Conservation (phyloP, 2,888 invertebrate genomes). For the Nysson spinosus region DNA sequence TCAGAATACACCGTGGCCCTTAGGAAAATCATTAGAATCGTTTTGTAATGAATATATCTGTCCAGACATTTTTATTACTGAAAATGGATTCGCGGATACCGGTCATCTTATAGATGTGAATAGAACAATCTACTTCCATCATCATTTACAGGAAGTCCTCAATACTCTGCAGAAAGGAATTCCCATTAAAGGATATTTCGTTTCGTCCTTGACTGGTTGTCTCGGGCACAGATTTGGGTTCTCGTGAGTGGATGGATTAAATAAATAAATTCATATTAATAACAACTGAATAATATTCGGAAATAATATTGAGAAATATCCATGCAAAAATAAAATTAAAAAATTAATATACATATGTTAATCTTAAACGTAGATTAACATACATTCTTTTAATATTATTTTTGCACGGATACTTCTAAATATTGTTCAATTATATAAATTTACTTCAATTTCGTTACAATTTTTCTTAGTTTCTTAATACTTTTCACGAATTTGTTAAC, state of each 20-base stretch:
- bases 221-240: slow-evolving; percentile 89
- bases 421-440: too few species aligned
- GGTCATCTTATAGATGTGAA: slow-evolving; percentile 79
- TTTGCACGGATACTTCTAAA: too few species aligned
- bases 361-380: too few species aligned
- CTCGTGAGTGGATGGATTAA: too few species aligned
- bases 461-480: too few species aligned
- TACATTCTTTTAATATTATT: too few species aligned
- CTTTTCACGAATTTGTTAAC: too few species aligned
- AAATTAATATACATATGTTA: too few species aligned
- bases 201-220: slow-evolving; percentile 89
- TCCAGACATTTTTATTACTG: slow-evolving; percentile 81
- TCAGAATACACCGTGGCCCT: slow-evolving; percentile 82
- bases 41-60: slow-evolving; percentile 79
- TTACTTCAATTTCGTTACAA: too few species aligned
- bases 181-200: slow-evolving; percentile 81
- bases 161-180: slow-evolving; percentile 53
- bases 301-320: too few species aligned
- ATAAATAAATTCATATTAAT: neutral
- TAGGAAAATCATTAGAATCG: slow-evolving; percentile 80
- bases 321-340: too few species aligned
- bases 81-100: slow-evolving; percentile 80
- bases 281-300: too few species aligned
- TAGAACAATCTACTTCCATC: slow-evolving; percentile 71
- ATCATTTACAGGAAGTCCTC: slow-evolving; percentile 57